phyloP scores from a whole-genome alignment of 1,140 invertebrate species.

The Papilio aristodemus region DNA sequence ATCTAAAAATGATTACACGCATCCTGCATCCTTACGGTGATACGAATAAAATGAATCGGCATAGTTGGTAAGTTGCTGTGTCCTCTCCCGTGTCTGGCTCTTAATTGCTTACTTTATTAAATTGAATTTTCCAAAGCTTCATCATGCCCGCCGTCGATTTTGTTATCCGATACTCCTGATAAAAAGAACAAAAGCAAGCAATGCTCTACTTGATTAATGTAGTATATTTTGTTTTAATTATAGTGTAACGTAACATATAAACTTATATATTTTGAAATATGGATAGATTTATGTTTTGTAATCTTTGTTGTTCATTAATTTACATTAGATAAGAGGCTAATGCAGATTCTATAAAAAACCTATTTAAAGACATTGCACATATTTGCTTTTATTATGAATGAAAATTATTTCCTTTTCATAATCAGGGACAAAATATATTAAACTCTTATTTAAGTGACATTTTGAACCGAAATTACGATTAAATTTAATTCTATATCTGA shows the following conservation, averaged over 20 bases:
- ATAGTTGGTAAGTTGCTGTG: background rate
- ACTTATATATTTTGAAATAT: too few relatives aligned
- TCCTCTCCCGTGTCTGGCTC: background rate
- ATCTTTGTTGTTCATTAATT: too few relatives aligned
- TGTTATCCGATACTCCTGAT: conserved; percentile 2
- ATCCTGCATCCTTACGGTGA: background rate
- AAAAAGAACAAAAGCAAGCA: conserved; percentile 2
- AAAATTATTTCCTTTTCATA: too few relatives aligned
- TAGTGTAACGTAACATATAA: too few relatives aligned
- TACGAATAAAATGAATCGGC: conserved; percentile 4
- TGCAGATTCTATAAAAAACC: too few relatives aligned
- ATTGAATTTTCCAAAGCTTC: conserved; percentile 13
- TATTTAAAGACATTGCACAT: too few relatives aligned
- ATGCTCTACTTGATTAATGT: conserved; percentile 1
- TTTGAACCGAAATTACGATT: too few relatives aligned
- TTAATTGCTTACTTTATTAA: conserved; percentile 22
- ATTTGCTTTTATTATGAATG: too few relatives aligned
- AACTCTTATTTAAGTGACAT: too few relatives aligned
- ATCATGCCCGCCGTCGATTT: conserved; percentile 10
- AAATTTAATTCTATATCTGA: too few relatives aligned
- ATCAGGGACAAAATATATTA: too few relatives aligned
- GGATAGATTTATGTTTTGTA: background rate
- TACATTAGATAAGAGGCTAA: too few relatives aligned
- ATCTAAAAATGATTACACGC: background rate
- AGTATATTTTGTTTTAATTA: background rate